Evolutionary conservation across 2,888 invertebrate species (phyloP).

Genomic region (Acronicta aceris): DNA sequence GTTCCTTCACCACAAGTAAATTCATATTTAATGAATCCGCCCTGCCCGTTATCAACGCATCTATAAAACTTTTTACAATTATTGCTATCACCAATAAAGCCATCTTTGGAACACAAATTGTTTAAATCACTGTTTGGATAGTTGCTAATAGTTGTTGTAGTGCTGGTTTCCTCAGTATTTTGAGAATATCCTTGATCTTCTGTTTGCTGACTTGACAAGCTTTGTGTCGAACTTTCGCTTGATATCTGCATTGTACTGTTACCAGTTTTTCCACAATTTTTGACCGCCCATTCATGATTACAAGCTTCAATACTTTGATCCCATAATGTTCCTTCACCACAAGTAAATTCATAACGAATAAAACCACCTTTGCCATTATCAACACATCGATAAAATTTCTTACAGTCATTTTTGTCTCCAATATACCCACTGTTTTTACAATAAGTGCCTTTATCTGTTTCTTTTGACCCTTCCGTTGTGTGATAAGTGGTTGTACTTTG

Average conservation of each 20-base stretch:
- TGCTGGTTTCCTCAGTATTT: constrained; percentile 34
- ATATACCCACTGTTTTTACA: constrained; percentile 89
- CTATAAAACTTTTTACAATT: constrained; percentile 94
- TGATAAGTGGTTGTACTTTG: constrained; percentile 35
- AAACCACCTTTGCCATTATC: constrained; percentile 77
- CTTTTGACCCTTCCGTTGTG: constrained; percentile 37
- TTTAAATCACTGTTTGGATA: constrained; percentile 20
- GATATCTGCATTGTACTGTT: constrained; percentile 33
- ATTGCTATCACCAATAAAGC: constrained; percentile 90
- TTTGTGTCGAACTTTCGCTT: constrained; percentile 17
- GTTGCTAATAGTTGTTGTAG: constrained; percentile 4
- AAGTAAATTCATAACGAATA: constrained; percentile 86
- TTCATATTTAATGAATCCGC: constrained; percentile 90
- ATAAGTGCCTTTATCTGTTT: constrained; percentile 35
- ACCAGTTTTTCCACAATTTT: constrained; percentile 49
- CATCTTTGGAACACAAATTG: constrained; percentile 39
- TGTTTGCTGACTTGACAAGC: constrained; percentile 12
- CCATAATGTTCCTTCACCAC: constrained; percentile 90
- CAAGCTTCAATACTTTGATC: constrained; percentile 88
- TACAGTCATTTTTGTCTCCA: constrained; percentile 87
- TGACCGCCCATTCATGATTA: constrained; percentile 83
- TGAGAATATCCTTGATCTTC: constrained; percentile 32
- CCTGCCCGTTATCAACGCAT: constrained; percentile 91
- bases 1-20: constrained; percentile 93
- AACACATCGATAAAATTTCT: constrained; percentile 91